Evolutionary conservation across 1,140 invertebrate genomes (phyloP), one percentile per base, ranked within the genome.

Genomic region (Drosophila paulistorum): DNA sequence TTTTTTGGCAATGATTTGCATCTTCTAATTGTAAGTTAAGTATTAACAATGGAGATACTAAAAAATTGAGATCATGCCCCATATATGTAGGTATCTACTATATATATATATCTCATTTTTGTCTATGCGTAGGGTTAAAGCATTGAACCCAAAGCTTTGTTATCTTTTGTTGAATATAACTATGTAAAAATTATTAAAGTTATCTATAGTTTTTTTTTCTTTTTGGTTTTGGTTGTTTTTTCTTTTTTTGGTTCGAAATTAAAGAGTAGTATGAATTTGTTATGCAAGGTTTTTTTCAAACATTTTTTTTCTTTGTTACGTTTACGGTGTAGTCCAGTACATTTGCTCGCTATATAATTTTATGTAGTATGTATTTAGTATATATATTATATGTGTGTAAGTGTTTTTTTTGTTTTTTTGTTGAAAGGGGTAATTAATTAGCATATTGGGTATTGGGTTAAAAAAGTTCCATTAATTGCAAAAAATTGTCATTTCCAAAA

Each of bases 261-360:
- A 84, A 89, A 91, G 81, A 89, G 71, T 89, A 81, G 77, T 81
- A 91, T 91, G 90, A 91, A 91, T 91, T 91, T 91, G 90, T 91
- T 91, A 91, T 91, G 90, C 90, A 91, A 91, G 86, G 73, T 87
- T 91, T 91, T 87, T 82, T 91, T 91, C 78, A 59, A 77, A 91
- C 69, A 68, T 69, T 89, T 91, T 85, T 83, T 77, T 51, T 51
- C 10, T 10, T 39, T 39, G 10, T 39, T 39, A 26, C 20, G 13
- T 54, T 89, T 89, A 85, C 66, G 75, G 85, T 90, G 83, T 84
- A 77, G 20, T 84, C 48, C 77, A 68, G 69, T 35, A 60, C 65
- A 62, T 72, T 72, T 65, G 68, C 33, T 71, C 64, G 68, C 72
- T 70, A 66, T 61, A 55, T 75, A 64, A 51, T 39, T 64, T 7